Conservation (phyloP, 1,140 invertebrate species). For the Teleogryllus occipitalis region DNA sequence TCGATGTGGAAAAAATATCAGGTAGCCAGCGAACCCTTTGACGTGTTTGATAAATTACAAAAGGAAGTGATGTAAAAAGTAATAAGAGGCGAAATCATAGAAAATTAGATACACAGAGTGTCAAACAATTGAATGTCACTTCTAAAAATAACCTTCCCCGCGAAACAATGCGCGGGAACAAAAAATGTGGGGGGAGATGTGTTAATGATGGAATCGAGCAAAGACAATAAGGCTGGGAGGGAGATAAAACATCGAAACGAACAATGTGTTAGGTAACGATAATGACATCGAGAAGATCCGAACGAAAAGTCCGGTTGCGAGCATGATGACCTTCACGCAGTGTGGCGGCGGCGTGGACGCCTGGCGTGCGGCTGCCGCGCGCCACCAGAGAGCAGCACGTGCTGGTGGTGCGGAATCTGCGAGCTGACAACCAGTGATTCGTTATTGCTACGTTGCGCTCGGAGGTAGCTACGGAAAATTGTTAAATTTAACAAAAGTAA, state of each 20-base stretch:
- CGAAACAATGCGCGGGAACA: neutral
- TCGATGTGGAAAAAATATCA: neutral
- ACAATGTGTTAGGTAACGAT: neutral
- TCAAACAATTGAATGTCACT: neutral
- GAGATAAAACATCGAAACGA: neutral
- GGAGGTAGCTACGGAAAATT: too few species aligned
- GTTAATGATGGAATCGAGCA: neutral
- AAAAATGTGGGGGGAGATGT: neutral
- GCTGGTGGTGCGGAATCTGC: neutral
- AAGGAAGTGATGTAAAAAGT: constrained; percentile 1
- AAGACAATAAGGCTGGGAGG: neutral
- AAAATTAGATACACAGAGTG: constrained; percentile 1
- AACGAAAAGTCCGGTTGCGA: neutral
- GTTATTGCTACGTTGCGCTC: too few species aligned
- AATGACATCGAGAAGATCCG: neutral
- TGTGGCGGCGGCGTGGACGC: neutral
- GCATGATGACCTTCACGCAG: neutral
- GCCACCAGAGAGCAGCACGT: neutral
- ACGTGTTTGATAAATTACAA: neutral
- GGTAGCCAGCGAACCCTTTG: neutral
- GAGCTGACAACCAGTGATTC: too few species aligned
- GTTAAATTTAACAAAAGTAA: too few species aligned
- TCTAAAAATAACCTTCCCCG: neutral
- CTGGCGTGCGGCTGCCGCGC: neutral
- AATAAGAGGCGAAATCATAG: neutral